phyloP scores from a whole-genome alignment of 2,888 invertebrate species.

The Bedellia somnulentella region DNA sequence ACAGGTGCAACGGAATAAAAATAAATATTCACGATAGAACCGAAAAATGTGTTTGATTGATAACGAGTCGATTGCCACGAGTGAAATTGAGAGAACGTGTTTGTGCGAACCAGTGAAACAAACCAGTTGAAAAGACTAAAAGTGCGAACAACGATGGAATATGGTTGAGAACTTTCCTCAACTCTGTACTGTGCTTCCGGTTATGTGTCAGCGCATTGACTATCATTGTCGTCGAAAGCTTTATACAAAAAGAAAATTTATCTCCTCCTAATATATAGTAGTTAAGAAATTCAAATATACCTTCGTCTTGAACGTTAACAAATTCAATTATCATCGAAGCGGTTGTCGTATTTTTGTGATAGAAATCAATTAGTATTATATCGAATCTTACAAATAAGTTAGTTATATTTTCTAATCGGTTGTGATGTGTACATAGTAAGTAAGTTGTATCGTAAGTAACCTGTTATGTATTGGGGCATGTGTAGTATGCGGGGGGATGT shows the following conservation, averaged over 20 bases:
- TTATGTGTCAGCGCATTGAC: slow-evolving; percentile 35
- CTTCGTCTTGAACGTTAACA: background rate
- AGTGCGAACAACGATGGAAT: slow-evolving; percentile 51
- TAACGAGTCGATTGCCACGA: slow-evolving; percentile 21
- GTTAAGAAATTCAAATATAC: background rate
- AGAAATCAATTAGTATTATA: too few relatives aligned
- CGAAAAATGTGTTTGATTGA: slow-evolving; percentile 52
- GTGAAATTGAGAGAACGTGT: slow-evolving; percentile 1
- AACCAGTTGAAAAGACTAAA: slow-evolving; percentile 45
- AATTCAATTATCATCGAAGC: slow-evolving; percentile 36
- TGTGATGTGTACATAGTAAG: slow-evolving; percentile 59
- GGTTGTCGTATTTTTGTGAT: slow-evolving; percentile 62
- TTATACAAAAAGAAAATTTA: slow-evolving; percentile 15
- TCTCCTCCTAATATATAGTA: too few relatives aligned
- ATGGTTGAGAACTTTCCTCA: slow-evolving; percentile 41
- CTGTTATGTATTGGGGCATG: slow-evolving; percentile 8
- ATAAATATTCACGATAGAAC: slow-evolving; percentile 30
- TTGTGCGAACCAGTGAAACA: slow-evolving; percentile 11
- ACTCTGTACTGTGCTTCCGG: slow-evolving; percentile 43
- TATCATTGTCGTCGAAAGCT: slow-evolving; percentile 15
- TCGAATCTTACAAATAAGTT: too few relatives aligned
- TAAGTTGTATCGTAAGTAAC: slow-evolving; percentile 34
- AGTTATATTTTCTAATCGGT: too few relatives aligned
- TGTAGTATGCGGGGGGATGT: slow-evolving; percentile 20
- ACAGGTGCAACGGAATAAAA: slow-evolving; percentile 28